Percentiles rank a stretch among this genome's conserved stretches.
Conservation (phyloP, 1,140 invertebrate species). For the Drosophila ironensis region DNA sequence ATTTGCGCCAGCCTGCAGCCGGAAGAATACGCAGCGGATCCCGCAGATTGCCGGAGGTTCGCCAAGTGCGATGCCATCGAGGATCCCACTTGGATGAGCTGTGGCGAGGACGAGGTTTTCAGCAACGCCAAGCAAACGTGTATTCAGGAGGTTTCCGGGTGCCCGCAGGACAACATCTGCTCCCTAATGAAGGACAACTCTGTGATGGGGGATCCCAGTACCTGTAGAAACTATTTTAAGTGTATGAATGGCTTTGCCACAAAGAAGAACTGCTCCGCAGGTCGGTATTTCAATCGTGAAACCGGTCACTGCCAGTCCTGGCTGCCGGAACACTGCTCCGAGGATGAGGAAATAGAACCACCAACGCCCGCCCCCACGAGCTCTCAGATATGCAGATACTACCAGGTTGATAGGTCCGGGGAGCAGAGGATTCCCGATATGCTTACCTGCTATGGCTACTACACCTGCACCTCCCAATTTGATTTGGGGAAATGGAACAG, state of each 20-base stretch:
- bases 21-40: constrained; percentile 24
- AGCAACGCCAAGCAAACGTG: constrained; percentile 39
- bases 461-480: constrained; percentile 30
- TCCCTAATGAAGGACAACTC: constrained; percentile 19
- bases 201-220: constrained; percentile 13
- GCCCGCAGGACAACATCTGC: constrained; percentile 38
- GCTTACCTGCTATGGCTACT: constrained; percentile 44
- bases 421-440: constrained; percentile 31
- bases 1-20: constrained; percentile 2
- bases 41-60: constrained; percentile 21
- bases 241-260: constrained; percentile 31
- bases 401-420: constrained; percentile 8
- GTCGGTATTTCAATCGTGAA: constrained; percentile 43
- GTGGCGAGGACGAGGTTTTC: constrained; percentile 23
- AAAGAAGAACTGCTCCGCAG: constrained; percentile 10
- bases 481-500: constrained; percentile 33
- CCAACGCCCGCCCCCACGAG: not conserved
- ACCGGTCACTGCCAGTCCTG: constrained; percentile 24
- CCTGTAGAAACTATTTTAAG: constrained; percentile 26
- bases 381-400: constrained; percentile 31
- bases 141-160: constrained; percentile 13
- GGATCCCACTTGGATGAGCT: not conserved
- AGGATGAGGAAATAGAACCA: not conserved
- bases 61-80: constrained; percentile 1
- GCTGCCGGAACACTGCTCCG: constrained; percentile 21